Evolutionary conservation across 2,797 vertebrate genomes (phyloP).

Genomic region (Diglossa cyanea): DNA sequence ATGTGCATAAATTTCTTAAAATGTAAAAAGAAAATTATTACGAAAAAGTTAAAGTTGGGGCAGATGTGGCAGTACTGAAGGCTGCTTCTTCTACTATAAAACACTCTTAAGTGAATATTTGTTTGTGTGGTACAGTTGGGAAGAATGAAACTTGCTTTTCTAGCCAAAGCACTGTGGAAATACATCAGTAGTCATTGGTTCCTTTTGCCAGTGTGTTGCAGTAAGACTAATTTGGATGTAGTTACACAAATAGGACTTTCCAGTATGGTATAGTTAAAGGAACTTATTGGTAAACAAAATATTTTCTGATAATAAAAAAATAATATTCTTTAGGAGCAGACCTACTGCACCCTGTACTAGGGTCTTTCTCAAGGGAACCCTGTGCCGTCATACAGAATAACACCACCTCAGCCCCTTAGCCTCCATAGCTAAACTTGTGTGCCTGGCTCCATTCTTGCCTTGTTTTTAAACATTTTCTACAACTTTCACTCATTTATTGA

Average conservation of each 20-base stretch:
- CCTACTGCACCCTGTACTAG: not conserved
- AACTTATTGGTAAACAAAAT: not conserved
- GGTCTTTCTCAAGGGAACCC: not conserved
- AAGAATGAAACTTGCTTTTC: not conserved
- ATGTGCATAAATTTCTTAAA: slow-evolving; percentile 1
- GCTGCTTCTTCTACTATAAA: not conserved
- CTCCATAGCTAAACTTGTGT: not conserved
- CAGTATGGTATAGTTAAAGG: not conserved
- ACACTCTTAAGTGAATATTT: not conserved
- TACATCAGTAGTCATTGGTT: not conserved
- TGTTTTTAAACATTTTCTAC: not conserved
- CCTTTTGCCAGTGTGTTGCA: not conserved
- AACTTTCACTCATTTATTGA: not conserved
- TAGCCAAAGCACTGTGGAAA: not conserved
- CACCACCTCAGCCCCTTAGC: not conserved
- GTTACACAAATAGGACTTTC: not conserved
- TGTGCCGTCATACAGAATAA: fast-evolving
- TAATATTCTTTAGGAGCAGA: not conserved
- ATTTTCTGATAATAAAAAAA: not conserved
- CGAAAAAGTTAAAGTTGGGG: not conserved
- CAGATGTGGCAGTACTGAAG: not conserved
- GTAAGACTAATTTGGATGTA: not conserved
- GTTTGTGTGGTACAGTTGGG: not conserved
- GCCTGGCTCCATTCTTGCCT: not conserved
- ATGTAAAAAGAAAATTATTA: slow-evolving; percentile 1